These are phyloP conservation scores for Bedellia somnulentella DNA, from an alignment of 2,888 invertebrate genomes.

Conservation along the genomic window DNA sequence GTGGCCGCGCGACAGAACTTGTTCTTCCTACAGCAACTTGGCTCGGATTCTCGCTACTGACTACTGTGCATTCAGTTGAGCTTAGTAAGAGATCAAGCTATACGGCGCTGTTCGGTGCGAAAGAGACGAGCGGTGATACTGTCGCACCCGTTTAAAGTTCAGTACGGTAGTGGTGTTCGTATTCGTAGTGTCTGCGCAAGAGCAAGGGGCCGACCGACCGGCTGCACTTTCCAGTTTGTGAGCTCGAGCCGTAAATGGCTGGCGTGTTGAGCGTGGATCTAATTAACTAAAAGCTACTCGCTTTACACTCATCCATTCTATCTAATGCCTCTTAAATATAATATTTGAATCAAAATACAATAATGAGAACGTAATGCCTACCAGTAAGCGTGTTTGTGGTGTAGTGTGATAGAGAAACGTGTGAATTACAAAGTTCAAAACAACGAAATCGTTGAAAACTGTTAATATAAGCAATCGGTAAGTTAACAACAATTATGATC, in stretches of 20 bases:
- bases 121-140: too few relatives aligned
- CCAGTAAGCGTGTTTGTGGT: slow-evolving; percentile 26
- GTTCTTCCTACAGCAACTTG: slow-evolving; percentile 22
- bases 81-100: slow-evolving; percentile 17
- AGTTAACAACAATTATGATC: too few relatives aligned
- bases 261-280: too few relatives aligned
- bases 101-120: slow-evolving; percentile 8
- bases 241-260: slow-evolving; percentile 41
- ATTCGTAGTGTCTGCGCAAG: slow-evolving; percentile 34
- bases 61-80: slow-evolving; percentile 45
- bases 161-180: too few relatives aligned
- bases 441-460: too few relatives aligned
- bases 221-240: slow-evolving; percentile 42
- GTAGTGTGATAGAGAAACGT: slow-evolving; percentile 27
- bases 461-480: too few relatives aligned
- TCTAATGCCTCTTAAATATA: slow-evolving; percentile 13
- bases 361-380: slow-evolving; percentile 37
- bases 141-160: too few relatives aligned
- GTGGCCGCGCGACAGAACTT: slow-evolving; percentile 37
- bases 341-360: slow-evolving; percentile 26
- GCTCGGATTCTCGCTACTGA: slow-evolving; percentile 30
- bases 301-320: slow-evolving; percentile 32
- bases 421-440: slow-evolving; percentile 23
- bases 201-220: slow-evolving; percentile 30
- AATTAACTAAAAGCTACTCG: slow-evolving; percentile 33